Percentiles rank a stretch among this genome's conserved stretches.
phyloP scores from a whole-genome alignment of 2,113 vertebrate genomes.

The Neolamprologus longior region DNA sequence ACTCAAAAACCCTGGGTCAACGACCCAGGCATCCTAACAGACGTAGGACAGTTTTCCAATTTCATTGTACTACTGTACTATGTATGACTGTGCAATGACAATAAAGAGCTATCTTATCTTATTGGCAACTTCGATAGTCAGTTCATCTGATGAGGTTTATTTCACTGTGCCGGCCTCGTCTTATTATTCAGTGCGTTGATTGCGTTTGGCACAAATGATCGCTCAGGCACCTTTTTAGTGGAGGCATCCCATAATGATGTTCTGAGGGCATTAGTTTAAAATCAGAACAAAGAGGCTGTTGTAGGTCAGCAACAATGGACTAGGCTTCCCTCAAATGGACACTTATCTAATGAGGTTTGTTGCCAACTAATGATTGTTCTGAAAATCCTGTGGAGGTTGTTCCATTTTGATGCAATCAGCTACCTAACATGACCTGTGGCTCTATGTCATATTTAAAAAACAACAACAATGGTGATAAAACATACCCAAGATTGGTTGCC shows the following conservation, averaged over 20 bases:
- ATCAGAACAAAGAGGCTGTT: neutral
- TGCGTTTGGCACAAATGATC: neutral
- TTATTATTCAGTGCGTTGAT: rapidly evolving
- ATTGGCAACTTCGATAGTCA: neutral
- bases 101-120: no score
- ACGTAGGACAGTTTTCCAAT: no score
- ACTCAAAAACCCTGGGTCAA: no score
- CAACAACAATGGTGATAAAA: neutral
- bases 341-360: neutral
- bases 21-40: no score
- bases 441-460: neutral
- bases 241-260: neutral
- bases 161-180: neutral
- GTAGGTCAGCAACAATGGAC: neutral
- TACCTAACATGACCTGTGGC: neutral
- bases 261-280: neutral
- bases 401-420: neutral
- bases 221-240: neutral
- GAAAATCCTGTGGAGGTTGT: neutral
- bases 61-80: no score
- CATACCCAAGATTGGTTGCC: neutral
- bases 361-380: neutral
- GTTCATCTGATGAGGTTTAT: neutral
- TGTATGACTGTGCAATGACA: no score
- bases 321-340: neutral